phyloP scores from a whole-genome alignment of 2,113 vertebrate genomes.

The Pedetes capensis region DNA sequence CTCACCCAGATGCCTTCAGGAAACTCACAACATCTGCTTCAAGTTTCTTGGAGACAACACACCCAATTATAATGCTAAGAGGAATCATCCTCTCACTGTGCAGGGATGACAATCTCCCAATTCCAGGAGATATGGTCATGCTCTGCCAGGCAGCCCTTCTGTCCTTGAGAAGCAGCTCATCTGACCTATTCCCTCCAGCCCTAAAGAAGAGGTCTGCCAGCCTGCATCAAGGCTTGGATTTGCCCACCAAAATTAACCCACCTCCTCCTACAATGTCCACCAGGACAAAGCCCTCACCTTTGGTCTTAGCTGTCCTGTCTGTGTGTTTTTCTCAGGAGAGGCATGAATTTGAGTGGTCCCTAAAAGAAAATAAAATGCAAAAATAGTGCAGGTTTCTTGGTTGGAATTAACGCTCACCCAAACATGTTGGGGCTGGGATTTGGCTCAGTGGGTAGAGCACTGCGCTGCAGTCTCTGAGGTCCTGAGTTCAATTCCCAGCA shows the following conservation, averaged over 20 bases:
- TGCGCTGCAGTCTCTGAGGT: too few species aligned
- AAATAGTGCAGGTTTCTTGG: neutral
- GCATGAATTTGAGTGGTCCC: conserved; percentile 53
- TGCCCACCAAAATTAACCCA: neutral
- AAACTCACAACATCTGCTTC: conserved; percentile 43
- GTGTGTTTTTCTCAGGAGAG: neutral
- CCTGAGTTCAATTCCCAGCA: too few species aligned
- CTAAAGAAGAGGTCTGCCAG: too few species aligned
- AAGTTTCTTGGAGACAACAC: conserved; percentile 62
- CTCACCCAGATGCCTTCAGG: conserved; percentile 37
- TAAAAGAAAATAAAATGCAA: conserved; percentile 48
- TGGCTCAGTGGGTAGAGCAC: too few species aligned
- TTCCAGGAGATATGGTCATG: neutral
- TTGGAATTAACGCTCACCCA: neutral
- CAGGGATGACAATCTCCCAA: neutral
- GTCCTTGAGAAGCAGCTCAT: neutral
- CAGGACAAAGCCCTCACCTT: conserved; percentile 69
- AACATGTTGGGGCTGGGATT: too few species aligned
- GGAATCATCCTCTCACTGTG: neutral
- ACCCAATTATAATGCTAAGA: neutral
- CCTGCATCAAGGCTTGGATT: too few species aligned
- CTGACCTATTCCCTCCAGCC: neutral
- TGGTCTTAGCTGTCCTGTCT: conserved; percentile 45
- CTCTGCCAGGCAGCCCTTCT: neutral
- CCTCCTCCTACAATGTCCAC: accelerated